Base-by-base conservation (phyloP, 2,113 vertebrate species). In the Axis porcinus region DNA sequence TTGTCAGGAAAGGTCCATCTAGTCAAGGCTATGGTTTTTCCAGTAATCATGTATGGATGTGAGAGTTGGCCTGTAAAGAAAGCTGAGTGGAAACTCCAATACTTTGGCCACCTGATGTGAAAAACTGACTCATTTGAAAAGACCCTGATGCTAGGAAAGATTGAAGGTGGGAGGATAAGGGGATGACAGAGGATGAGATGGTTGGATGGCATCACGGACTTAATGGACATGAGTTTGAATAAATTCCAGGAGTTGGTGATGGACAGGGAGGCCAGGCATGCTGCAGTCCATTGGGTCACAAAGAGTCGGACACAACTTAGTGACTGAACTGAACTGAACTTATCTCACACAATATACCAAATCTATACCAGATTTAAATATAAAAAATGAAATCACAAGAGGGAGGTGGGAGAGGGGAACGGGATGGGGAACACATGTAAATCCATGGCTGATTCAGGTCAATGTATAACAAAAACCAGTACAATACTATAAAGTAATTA, bases 341-440 rank as follows among this genome's bases (percentile, higher is more conserved):
- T 90, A 57, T 28, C 45, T 89, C 27, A 85, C 12, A 93, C n/a
- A 58, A 6, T 93, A 55, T 78, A 70, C 23, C 43, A 54, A 93
- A 93, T 87, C 60, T 91, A 81, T 94, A 58, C 27, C 40, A 97
- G 50, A 58, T 86, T 89, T 86, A 90, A 94, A 88, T 47, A 47
- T 55, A 50, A 50, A 50, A 50, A 50, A 50, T 50, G 47, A 50
- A 50, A 50, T 50, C 47, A 50, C 47, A 50, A 50, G 47, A 50
- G 50, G 50, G 50, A 52, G 50, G 50, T 16, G 50, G 15, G 14
- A 52, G 50, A 14, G 15, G 50, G 50, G 14, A 15, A 5, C 14
- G 4, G 15, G 50, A 52, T 52, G 50, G 50, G 50, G 50, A 52
- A 52, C 47, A 50, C 47, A 50, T 50, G 47, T 50, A 50, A 50